Base-by-base conservation (phyloP, 2,888 invertebrate genomes). In the Maniola hyperantus region DNA sequence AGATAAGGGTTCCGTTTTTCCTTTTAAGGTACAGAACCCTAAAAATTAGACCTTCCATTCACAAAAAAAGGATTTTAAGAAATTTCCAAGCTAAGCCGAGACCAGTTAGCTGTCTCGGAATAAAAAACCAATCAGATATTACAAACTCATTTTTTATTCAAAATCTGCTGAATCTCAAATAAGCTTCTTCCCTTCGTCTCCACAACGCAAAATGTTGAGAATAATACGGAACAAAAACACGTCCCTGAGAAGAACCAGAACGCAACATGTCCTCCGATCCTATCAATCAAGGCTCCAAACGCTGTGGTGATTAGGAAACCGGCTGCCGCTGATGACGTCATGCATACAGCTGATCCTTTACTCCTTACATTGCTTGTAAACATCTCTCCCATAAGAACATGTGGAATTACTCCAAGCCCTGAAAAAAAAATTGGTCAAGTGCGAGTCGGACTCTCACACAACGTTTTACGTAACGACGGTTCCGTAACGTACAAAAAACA, bases 151-250 rank as follows among this genome's bases (percentile, higher is more conserved):
- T 53, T 71, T 74, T 72, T 72, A 65, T 50, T 71, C 58, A 95
- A 84, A 73, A 93, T 93, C 71, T 94, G 91, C 80, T 95, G 95
- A 75, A 97, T 97, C 83, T 97, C 94, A 74, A 95, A 94, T 59
- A 97, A 88, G 65, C 95, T 95, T 80, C 95, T 94, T 0, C 96
- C 97, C 81, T 96, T 96, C 0, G 97, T 97, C 85, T 97, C 97
- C 26, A 97, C 96, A 0, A 97, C 92, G 57, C 94, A 85, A 51
- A 94, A 89, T 7, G 94, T 79, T 0, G 95, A 94, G 79, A 96
- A 97, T 58, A 95, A 81, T 69, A 94, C 94, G 0, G 94, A 92
- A 0, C 93, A 10, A 0, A 73, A 69, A 13, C 76, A 75, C 6
- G 71, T 74, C 0, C 79, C 62, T 0, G 93, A 93, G 75, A 95